Evolutionary conservation across 2,113 vertebrate genomes (phyloP), one percentile per base, ranked within the genome.

Genomic region (Archocentrus centrarchus): DNA sequence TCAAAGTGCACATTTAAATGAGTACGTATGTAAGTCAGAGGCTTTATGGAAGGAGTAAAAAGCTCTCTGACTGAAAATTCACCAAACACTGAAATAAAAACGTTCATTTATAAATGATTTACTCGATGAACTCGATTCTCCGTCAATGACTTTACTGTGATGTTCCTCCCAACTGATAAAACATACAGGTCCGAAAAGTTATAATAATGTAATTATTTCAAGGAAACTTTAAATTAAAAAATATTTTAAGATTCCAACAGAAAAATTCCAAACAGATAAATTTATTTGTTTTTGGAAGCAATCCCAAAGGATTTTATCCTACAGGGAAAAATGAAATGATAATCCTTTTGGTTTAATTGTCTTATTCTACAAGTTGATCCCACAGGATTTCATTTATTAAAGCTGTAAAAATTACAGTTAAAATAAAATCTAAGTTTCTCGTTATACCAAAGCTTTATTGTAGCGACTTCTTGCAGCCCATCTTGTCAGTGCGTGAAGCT

Each of bases 1-100:
- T 22, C n/a, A 5, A 6, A 11, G 4, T 11, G 5, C 55, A 58
- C 22, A 53, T 1, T 6, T 24, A 1, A 7, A 50, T 0, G 15
- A 30, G 41, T 2, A 18, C 64, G 11, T 1, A 0, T 7, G 24
- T 7, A 11, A 50, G 3, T 24, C 47, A 47, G 22, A 50, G 64
- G 22, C 64, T 47, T 68, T 47, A 47, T 47, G 44, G 44, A 15
- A 35, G 32, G 32, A 35, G 32, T 6, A 6, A 35, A 35, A 35
- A 6, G 32, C 30, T 4, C 30, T 30, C 30, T 30, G 30, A 3
- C 30, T 41, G 39, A 66, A 66, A 30, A 10, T 20, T 20, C 50
- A 53, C 50, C 53, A 20, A 20, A 20, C 30, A 24, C 27, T 27
- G 27, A 27, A 27, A 27, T 27, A 27, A 27, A 30, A 5, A 30